These are phyloP conservation scores for Eurytoma californica DNA, from an alignment of 2,888 invertebrate species.

Conservation along the genomic window DNA sequence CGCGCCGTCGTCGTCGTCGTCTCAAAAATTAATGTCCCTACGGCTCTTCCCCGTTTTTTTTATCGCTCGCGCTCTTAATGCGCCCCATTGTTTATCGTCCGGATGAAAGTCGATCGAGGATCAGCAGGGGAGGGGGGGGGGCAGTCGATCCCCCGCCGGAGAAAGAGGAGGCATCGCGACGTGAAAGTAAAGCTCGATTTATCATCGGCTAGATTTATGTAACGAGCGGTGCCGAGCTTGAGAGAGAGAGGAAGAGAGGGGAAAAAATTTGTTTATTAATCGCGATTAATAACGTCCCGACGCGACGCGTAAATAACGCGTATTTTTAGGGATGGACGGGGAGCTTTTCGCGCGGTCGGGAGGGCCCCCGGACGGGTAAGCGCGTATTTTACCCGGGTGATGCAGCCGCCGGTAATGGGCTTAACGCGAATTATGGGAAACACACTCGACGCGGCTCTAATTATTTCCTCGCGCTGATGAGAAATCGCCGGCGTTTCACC, in stretches of 20 bases:
- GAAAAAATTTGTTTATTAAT: constrained; percentile 31
- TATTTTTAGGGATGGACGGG: neutral
- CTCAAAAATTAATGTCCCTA: constrained; percentile 4
- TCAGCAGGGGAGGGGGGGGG: neutral
- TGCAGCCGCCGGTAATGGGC: too few species aligned
- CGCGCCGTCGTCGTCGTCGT: constrained; percentile 27
- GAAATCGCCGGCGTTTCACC: too few species aligned
- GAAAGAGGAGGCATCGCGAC: constrained; percentile 27
- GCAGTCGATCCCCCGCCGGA: constrained; percentile 4
- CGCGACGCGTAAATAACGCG: neutral
- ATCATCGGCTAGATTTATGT: constrained; percentile 50
- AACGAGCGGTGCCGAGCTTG: constrained; percentile 4
- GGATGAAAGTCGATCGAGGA: constrained; percentile 45
- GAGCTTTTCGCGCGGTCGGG: neutral
- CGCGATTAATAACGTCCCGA: constrained; percentile 20
- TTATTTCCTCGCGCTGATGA: too few species aligned
- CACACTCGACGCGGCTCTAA: too few species aligned
- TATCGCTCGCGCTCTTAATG: constrained; percentile 1
- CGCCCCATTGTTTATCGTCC: constrained; percentile 36
- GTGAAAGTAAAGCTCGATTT: constrained; percentile 46
- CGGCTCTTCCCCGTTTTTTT: constrained; percentile 21
- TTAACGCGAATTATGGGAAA: too few species aligned
- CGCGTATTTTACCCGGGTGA: too few species aligned
- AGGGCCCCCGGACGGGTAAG: too few species aligned
- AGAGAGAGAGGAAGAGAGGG: neutral